Evolutionary conservation across 2,888 invertebrate species (phyloP).

Genomic region (Parnassius smintheus): DNA sequence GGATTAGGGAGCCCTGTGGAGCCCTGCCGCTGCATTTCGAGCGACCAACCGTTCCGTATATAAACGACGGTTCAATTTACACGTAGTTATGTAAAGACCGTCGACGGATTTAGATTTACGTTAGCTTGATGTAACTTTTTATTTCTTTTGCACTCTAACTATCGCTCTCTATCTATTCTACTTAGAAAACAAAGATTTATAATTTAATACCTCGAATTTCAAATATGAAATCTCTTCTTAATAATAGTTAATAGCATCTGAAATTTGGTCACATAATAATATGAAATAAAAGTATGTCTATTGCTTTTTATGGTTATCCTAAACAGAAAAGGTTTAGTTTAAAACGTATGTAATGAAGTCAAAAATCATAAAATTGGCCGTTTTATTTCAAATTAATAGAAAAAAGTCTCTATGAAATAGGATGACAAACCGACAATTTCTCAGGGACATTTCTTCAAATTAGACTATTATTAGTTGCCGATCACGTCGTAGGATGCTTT

Average conservation of each 20-base stretch:
- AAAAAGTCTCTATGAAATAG: constrained; percentile 48
- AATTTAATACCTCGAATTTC: too few species aligned
- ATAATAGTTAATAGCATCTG: constrained; percentile 1
- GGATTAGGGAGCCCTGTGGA: constrained; percentile 51
- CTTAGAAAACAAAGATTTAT: too few species aligned
- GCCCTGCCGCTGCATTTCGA: constrained; percentile 58
- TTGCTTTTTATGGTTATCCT: constrained; percentile 18
- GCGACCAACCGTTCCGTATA: constrained; percentile 43
- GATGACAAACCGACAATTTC: constrained; percentile 78
- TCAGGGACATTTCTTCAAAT: constrained; percentile 80
- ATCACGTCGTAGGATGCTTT: constrained; percentile 79
- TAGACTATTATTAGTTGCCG: constrained; percentile 79
- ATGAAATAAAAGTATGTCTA: constrained; percentile 13
- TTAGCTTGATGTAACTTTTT: not conserved
- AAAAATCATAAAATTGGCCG: constrained; percentile 53
- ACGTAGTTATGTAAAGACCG: constrained; percentile 35
- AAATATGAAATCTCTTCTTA: not conserved
- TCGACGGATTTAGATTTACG: constrained; percentile 31
- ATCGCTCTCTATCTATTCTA: too few species aligned
- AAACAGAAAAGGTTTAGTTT: constrained; percentile 20
- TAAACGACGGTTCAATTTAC: constrained; percentile 67
- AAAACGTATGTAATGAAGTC: constrained; percentile 25
- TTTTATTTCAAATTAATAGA: constrained; percentile 57
- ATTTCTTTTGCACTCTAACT: not conserved
- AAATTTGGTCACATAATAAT: constrained; percentile 17